Evolutionary conservation across 2,113 vertebrate species (phyloP), one percentile per base, ranked within the genome.

Genomic region (Larimichthys crocea): DNA sequence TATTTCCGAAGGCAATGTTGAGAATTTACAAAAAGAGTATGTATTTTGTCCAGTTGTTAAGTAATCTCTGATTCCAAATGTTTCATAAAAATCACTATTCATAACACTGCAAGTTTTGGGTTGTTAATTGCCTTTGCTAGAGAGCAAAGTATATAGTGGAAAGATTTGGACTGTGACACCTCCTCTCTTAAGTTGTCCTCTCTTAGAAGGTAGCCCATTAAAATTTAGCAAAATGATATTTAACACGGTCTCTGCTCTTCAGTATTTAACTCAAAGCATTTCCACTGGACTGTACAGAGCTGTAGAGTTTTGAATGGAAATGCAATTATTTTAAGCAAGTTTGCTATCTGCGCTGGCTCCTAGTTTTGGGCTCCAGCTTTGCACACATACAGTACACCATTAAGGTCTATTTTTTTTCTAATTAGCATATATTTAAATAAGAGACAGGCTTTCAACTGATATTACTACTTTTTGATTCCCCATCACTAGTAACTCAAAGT

Each of bases 241-340:
- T 19, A 77, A 67, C 26, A 60, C 20, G 20, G 29, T 68, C 46
- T 49, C 44, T 22, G 63, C 19, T 40, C 53, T 61, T 68, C 66
- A 70, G 35, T 40, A 16, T 69, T 44, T 16, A 26, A 53, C 44
- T 20, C 15, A 68, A 68, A 68, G 44, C 3, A 15, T 60, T 61
- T 69, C 22, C 22, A 44, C 76, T 69, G 48, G 29, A 60, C 44
- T 77, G n/a, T 14, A 44, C 17, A 22, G 17, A 57, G 50, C 6
- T 22, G 15, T 72, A 26, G 56, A 26, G 16, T 52, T 26, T 16
- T 7, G 22, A 44, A 52, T n/a, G 14, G 19, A 53, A 40, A 69
- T 44, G 56, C n/a, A 61, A 69, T 70, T 79, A 62, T 62, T 69
- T 70, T 14, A 59, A 59, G 24, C 5, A 40, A 31, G 44, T 68